Evolutionary conservation across 2,113 vertebrate species (phyloP).

Genomic region (Heterotis niloticus): DNA sequence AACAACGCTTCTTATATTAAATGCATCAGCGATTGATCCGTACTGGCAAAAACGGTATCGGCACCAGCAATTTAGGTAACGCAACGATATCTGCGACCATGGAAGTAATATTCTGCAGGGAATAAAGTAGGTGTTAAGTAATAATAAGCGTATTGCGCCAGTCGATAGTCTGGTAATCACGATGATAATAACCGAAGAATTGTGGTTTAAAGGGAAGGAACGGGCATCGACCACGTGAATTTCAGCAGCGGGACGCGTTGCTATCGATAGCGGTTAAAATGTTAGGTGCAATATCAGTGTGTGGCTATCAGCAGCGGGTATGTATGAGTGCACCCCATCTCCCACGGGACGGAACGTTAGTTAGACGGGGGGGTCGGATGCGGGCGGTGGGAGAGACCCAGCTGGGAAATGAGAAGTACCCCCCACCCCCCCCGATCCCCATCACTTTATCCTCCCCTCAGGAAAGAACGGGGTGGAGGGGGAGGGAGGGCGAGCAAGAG

Average conservation of each 20-base stretch:
- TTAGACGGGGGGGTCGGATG: constrained; percentile 10
- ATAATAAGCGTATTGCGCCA: background rate
- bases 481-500: constrained; percentile 39
- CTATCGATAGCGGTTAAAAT: constrained; percentile 18
- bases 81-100: background rate
- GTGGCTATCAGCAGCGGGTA: constrained; percentile 25
- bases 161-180: constrained; percentile 17
- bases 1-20: constrained; percentile 18
- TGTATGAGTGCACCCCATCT: constrained; percentile 24
- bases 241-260: background rate
- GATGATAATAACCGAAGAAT: constrained; percentile 7
- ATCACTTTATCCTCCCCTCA: constrained; percentile 72
- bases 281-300: constrained; percentile 21
- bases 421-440: constrained; percentile 52
- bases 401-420: constrained; percentile 69
- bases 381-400: constrained; percentile 62
- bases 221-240: background rate
- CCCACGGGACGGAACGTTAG: constrained; percentile 14
- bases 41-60: background rate
- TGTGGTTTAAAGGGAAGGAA: background rate
- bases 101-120: background rate
- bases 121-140: background rate
- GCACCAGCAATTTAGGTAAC: background rate
- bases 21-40: constrained; percentile 2
- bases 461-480: constrained; percentile 52